Percentiles rank a stretch among this genome's conserved stretches.
These are phyloP conservation scores for Buceros bicornis DNA, from an alignment of 2,797 vertebrate genomes.

Conservation along the genomic window DNA sequence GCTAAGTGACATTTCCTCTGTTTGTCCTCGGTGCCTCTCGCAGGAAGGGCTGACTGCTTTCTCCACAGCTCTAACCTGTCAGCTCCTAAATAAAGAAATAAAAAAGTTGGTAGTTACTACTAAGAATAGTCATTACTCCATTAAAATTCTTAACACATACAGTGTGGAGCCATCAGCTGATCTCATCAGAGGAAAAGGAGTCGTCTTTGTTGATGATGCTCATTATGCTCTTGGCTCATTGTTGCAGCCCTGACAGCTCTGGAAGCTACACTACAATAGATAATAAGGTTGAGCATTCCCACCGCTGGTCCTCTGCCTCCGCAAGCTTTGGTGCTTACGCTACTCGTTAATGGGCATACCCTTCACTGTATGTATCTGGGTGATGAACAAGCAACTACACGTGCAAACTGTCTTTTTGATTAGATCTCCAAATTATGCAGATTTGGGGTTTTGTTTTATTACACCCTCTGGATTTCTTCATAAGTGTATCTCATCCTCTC, in stretches of 20 bases:
- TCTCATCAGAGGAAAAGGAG: constrained; percentile 7
- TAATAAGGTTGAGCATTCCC: not conserved
- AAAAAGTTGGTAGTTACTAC: not conserved
- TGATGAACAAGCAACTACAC: constrained; percentile 2
- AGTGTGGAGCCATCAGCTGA: not conserved
- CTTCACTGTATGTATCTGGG: not conserved
- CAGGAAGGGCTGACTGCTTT: not conserved
- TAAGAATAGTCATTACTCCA: not conserved
- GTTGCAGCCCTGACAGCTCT: not conserved
- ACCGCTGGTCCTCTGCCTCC: not conserved
- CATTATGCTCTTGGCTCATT: not conserved
- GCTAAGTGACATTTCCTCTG: not conserved
- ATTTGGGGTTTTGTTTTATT: not conserved
- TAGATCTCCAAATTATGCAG: constrained; percentile 53
- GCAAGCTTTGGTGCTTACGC: not conserved
- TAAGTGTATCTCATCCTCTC: not conserved
- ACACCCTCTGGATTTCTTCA: constrained; percentile 20
- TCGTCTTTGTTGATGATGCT: not conserved
- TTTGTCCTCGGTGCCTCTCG: constrained; percentile 1
- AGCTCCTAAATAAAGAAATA: not conserved
- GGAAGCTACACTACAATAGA: not conserved
- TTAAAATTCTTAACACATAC: constrained; percentile 17
- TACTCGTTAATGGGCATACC: not conserved
- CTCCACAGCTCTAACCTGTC: not conserved
- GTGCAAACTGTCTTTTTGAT: constrained; percentile 17